phyloP scores from a whole-genome alignment of 2,113 vertebrate genomes.

The Vicugna pacos region DNA sequence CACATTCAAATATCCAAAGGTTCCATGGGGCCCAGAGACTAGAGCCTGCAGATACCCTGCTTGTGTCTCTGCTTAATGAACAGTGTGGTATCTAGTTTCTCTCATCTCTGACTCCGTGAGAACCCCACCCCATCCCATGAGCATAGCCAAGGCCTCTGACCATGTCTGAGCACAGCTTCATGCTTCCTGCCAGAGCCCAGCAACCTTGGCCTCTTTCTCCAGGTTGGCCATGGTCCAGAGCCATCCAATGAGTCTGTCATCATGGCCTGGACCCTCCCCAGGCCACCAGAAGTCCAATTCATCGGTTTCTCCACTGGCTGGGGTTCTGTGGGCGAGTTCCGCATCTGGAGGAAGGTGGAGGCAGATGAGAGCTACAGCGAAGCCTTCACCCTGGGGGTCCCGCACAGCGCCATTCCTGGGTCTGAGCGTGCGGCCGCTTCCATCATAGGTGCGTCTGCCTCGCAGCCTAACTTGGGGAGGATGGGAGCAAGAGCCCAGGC shows the following conservation, averaged over 20 bases:
- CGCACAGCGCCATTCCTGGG: conserved; percentile 94
- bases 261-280: conserved; percentile 90
- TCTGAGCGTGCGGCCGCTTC: conserved; percentile 94
- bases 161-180: fast-evolving
- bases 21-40: background rate
- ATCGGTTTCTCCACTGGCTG: conserved; percentile 97
- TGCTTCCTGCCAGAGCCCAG: background rate
- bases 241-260: conserved; percentile 92
- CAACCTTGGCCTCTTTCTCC: conserved; percentile 67
- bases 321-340: conserved; percentile 96
- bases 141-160: background rate
- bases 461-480: background rate
- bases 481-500: background rate
- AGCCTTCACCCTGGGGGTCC: conserved; percentile 95
- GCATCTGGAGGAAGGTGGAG: conserved; percentile 96
- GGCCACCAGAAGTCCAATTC: conserved; percentile 91
- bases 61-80: background rate
- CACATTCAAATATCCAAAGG: background rate
- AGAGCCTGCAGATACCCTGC: background rate
- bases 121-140: background rate
- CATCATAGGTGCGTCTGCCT: conserved; percentile 91
- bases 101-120: background rate
- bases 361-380: conserved; percentile 97
- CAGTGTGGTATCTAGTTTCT: background rate
- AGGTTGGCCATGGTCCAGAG: conserved; percentile 94